Evolutionary conservation across 23 tunicate genomes (phyloP).

Genomic region (Pegea sp.): DNA sequence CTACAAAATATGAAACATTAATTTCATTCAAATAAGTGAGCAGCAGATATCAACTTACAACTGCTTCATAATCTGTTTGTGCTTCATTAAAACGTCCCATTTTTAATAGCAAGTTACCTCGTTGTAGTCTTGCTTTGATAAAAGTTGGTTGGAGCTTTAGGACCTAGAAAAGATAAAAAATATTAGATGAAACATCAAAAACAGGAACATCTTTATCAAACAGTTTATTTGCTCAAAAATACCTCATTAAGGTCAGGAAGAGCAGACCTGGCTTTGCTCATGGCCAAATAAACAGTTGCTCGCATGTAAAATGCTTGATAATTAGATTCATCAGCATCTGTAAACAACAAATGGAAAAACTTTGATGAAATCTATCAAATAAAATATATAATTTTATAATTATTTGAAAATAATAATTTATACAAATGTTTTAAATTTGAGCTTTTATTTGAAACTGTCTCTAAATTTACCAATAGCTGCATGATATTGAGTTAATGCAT

Average conservation of each 20-base stretch:
- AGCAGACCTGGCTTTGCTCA: conserved; percentile 85
- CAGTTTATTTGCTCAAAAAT: background rate
- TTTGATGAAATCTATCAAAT: background rate
- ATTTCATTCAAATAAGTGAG: background rate
- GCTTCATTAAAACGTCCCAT: conserved; percentile 92
- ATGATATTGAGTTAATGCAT: conserved; percentile 72
- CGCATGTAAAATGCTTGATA: conserved; percentile 93
- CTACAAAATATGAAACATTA: background rate
- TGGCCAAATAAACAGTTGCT: conserved; percentile 88
- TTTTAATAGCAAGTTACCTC: conserved; percentile 84
- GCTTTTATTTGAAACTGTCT: background rate
- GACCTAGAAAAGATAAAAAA: conserved; percentile 22
- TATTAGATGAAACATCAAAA: no score
- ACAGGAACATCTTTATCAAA: no score
- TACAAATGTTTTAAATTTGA: background rate
- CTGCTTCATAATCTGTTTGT: conserved; percentile 71
- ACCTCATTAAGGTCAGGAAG: conserved; percentile 81
- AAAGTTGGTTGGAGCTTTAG: conserved; percentile 51
- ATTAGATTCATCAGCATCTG: conserved; percentile 39
- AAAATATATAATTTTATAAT: background rate
- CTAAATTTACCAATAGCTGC: conserved; percentile 54
- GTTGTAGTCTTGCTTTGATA: conserved; percentile 56
- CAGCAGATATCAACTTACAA: conserved; percentile 27
- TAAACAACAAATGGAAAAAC: background rate
- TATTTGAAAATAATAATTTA: background rate